phyloP scores from a whole-genome alignment of 2,113 vertebrate genomes.

The Eclectus roratus region DNA sequence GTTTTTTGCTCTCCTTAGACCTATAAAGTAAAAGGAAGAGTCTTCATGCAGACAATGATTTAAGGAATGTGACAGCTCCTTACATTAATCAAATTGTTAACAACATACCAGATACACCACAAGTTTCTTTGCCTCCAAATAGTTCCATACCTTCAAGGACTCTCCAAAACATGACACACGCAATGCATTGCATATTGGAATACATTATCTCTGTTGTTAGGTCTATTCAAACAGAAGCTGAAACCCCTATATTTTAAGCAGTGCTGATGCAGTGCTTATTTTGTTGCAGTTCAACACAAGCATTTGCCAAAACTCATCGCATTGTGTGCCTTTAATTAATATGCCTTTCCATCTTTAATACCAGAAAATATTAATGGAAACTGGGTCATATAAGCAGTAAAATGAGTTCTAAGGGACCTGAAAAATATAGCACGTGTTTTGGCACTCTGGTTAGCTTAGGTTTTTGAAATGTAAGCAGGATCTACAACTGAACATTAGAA shows the following conservation, averaged over 20 bases:
- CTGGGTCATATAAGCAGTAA: neutral
- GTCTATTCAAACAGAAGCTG: neutral
- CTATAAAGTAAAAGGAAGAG: neutral
- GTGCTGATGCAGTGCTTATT: neutral
- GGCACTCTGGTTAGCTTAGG: neutral
- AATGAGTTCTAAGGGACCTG: neutral
- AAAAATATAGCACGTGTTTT: neutral
- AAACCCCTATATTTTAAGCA: neutral
- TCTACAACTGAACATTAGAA: neutral
- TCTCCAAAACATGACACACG: neutral
- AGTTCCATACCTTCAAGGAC: neutral
- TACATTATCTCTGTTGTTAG: neutral
- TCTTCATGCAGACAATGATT: neutral
- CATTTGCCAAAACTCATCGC: neutral
- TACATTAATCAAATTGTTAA: neutral
- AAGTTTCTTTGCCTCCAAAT: neutral
- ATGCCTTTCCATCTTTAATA: neutral
- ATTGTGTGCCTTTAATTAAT: neutral
- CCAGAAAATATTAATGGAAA: neutral
- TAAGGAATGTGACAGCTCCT: neutral
- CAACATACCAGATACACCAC: neutral
- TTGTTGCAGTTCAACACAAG: neutral
- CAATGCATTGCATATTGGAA: neutral
- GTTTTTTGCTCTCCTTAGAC: neutral
- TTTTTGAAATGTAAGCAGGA: neutral